These are phyloP conservation scores for Caenorhabditis macrosperma DNA, from an alignment of 2,888 invertebrate species.

Conservation along the genomic window DNA sequence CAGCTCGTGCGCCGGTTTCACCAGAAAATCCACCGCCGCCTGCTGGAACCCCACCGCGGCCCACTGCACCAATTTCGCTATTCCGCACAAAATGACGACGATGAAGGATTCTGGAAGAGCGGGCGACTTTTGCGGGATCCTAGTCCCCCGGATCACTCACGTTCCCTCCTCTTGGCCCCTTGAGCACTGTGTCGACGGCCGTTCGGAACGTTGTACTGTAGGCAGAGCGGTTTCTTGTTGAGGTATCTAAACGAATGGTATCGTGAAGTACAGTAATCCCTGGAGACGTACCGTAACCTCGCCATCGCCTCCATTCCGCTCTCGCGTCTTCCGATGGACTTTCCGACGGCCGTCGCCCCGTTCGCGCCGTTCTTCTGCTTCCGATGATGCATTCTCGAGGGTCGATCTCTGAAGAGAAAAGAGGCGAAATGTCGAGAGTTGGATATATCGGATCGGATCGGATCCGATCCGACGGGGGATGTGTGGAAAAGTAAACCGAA, in stretches of 20 bases:
- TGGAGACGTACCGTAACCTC: slow-evolving; percentile 60
- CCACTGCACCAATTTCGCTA: slow-evolving; percentile 60
- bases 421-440: background rate
- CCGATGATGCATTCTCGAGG: slow-evolving; percentile 64
- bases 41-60: slow-evolving; percentile 55
- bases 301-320: slow-evolving; percentile 65
- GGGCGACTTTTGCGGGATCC: no score
- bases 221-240: slow-evolving; percentile 74
- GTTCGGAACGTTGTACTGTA: slow-evolving; percentile 71
- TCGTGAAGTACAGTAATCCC: no score
- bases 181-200: slow-evolving; percentile 30
- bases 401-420: slow-evolving; percentile 55
- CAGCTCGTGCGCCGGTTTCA: slow-evolving; percentile 69
- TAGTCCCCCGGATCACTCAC: slow-evolving; percentile 39
- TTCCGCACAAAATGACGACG: slow-evolving; percentile 55
- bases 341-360: slow-evolving; percentile 29
- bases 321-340: slow-evolving; percentile 57
- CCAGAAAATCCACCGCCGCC: slow-evolving; percentile 69
- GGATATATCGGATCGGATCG: background rate
- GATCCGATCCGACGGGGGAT: background rate
- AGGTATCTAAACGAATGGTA: slow-evolving; percentile 53
- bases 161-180: slow-evolving; percentile 59
- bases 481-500: slow-evolving; percentile 48
- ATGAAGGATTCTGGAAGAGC: slow-evolving; percentile 59
- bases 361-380: slow-evolving; percentile 46